phyloP scores from a whole-genome alignment of 2,797 vertebrate species.

The Cygnus olor region DNA sequence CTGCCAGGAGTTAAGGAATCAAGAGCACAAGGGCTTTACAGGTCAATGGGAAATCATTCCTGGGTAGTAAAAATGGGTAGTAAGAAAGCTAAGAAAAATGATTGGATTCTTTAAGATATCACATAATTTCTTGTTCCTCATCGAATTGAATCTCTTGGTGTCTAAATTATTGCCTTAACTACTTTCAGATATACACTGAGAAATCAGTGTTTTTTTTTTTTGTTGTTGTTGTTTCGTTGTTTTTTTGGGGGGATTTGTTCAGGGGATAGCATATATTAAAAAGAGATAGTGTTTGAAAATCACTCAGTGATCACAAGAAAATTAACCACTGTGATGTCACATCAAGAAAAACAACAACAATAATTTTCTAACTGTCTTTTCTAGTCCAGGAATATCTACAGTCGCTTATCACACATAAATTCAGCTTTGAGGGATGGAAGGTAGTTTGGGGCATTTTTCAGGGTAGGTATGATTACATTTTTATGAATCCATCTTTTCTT shows the following conservation, averaged over 20 bases:
- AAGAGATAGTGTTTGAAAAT: background rate
- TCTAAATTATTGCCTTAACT: background rate
- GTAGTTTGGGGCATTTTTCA: background rate
- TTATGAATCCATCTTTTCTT: constrained; percentile 39
- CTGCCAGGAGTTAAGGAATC: background rate
- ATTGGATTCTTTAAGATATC: background rate
- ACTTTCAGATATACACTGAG: background rate
- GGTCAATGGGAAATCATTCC: background rate
- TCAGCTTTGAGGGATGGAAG: background rate
- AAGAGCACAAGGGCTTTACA: background rate
- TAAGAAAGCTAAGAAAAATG: background rate
- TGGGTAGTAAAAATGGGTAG: background rate
- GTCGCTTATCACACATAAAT: background rate
- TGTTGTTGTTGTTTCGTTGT: background rate
- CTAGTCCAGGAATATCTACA: background rate
- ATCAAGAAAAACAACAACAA: background rate
- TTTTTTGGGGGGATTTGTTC: background rate
- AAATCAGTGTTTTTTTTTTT: background rate
- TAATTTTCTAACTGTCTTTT: background rate
- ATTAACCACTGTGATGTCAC: background rate
- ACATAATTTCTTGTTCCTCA: background rate
- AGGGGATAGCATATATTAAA: background rate
- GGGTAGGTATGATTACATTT: background rate
- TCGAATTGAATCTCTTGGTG: background rate
- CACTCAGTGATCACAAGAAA: background rate